Base-by-base conservation (phyloP, 2,113 vertebrate genomes). In the Pantherophis guttatus region DNA sequence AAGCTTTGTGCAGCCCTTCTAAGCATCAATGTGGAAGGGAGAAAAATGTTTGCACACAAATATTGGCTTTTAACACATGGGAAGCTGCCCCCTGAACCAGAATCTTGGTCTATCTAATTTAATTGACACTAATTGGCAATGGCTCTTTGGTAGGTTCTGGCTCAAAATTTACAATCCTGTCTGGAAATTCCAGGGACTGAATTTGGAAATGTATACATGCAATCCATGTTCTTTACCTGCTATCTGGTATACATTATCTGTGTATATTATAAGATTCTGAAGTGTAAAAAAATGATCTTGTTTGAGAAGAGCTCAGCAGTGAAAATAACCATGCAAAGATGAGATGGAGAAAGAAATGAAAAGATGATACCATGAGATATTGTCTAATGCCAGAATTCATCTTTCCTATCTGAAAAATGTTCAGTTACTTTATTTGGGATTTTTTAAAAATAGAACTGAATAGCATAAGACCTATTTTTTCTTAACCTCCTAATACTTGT, bases 401-500 rank as follows among this genome's bases (percentile, higher is more conserved):
- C 91, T 86, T 57, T 54, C 87, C 90, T 90, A 91, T 88, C 87
- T 5, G 2, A 92, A 92, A 48, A 23, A 81, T 21, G 17, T 9
- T 81, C 33, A 81, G 33, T 19, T 81, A 81, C 7, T 44, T 81
- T 81, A 81, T 21, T 81, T 19, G 17, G 33, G 13, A 33, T 81
- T 44, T 39, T 81, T 39, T 9, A 8, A n/a, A 29, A 21, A 81
- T 44, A 81, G 52, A 90, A 39, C 17, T 5, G 75, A 90, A 92
- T 39, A 81, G 8, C 75, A 19, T 87, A 94, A 93, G 91, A 19
- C 7, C 92, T 96, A 93, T 57, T 95, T 96, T 95, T 93, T 91
- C 24, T 62, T 95, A 91, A 91, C 54, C 88, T 87, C 19, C 94
- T 95, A 92, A 92, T 90, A 95, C 94, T 96, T 95, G 95, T 95